Percentiles rank a stretch among this genome's conserved stretches.
These are phyloP conservation scores for Piaya cayana DNA, from an alignment of 2,113 vertebrate genomes.

Conservation along the genomic window DNA sequence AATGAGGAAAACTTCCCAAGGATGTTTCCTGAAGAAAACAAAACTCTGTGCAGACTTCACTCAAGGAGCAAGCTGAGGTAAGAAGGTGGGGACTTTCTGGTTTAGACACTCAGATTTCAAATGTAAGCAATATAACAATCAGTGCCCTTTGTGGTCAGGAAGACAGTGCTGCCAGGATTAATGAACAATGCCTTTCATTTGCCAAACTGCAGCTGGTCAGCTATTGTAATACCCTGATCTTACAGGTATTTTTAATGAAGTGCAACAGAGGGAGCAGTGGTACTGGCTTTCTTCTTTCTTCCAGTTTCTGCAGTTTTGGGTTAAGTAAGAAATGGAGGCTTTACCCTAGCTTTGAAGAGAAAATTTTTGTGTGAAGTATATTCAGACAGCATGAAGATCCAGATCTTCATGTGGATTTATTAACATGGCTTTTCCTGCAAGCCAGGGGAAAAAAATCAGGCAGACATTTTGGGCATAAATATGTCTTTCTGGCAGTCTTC, in stretches of 20 bases:
- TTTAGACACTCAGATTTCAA: neutral
- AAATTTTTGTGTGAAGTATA: neutral
- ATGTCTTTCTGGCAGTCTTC: conserved; percentile 11
- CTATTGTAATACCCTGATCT: neutral
- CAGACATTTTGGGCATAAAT: conserved; percentile 16
- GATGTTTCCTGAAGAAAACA: neutral
- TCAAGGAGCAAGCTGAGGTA: neutral
- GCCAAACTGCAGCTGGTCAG: neutral
- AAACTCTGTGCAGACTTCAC: neutral
- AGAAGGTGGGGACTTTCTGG: neutral
- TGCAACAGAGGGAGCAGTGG: neutral
- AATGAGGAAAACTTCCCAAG: neutral
- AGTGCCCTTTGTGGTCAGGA: neutral
- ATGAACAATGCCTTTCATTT: neutral
- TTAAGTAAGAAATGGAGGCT: neutral
- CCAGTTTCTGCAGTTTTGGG: neutral
- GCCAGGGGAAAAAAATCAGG: neutral
- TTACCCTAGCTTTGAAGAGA: neutral
- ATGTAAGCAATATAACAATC: neutral
- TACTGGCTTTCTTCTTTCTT: neutral
- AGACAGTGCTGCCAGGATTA: neutral
- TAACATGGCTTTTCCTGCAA: conserved; percentile 22
- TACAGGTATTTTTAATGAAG: neutral
- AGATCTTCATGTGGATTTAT: conserved; percentile 23
- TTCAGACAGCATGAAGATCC: neutral